phyloP scores from a whole-genome alignment of 2,113 vertebrate genomes.

The Machaerirhynchus nigripectus region DNA sequence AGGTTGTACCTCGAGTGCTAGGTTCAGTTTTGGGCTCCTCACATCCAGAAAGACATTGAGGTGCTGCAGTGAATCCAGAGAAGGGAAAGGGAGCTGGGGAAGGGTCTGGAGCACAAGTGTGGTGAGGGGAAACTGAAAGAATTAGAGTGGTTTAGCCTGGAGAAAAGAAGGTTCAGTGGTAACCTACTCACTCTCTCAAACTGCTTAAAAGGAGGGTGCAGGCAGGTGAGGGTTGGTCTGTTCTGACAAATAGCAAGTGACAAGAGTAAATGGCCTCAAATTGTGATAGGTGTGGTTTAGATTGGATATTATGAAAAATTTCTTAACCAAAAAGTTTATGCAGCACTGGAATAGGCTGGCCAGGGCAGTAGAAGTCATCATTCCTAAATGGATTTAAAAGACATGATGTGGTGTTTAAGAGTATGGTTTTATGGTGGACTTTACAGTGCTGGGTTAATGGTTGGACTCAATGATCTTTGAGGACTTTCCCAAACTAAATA shows the following conservation, averaged over 20 bases:
- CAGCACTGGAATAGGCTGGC: not conserved
- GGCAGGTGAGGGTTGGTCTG: not conserved
- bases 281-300: not conserved
- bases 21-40: not conserved
- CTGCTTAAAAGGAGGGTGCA: not conserved
- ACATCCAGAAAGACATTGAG: not conserved
- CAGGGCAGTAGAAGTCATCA: not conserved
- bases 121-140: not conserved
- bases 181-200: not conserved
- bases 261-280: not conserved
- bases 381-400: not conserved
- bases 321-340: not conserved
- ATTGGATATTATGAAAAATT: not conserved
- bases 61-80: not conserved
- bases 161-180: not conserved
- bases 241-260: not conserved
- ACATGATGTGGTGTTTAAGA: not conserved
- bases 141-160: not conserved
- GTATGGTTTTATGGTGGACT: not conserved
- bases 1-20: accelerated
- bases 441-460: not conserved
- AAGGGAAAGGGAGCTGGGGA: not conserved
- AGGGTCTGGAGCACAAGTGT: not conserved
- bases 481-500: not conserved
- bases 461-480: not conserved